Evolutionary conservation across 2,888 invertebrate species (phyloP), one percentile per base, ranked within the genome.

Genomic region (Tolmerus cingulatus): DNA sequence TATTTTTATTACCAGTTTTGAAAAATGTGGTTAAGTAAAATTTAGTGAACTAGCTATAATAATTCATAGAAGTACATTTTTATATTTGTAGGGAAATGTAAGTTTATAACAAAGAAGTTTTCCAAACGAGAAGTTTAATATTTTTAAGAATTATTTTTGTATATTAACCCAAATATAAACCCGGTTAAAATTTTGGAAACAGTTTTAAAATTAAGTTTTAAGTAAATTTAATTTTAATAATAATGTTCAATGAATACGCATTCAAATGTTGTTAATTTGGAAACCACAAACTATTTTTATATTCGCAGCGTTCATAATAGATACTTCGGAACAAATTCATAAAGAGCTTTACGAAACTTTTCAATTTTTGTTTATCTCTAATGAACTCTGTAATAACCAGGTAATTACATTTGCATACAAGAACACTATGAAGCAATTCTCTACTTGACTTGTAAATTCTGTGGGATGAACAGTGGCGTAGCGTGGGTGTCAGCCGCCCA

Each of bases 91-190:
- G 55, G 77, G 51, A 23, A 55, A 76, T 51, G 51, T 46, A 86
- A 86, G 77, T 77, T 77, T 86, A 34, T 51, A 86, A 43, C 43
- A 77, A 55, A 30, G 46, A 76, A 19, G 77, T 55, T 85, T 23
- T 85, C n/a, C 74, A 77, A 40, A 77, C 66, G 74, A 85, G 79
- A 82, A 86, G 86, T 81, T 82, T 85, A 30, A 82, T 78, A 82
- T 87, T 77, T 43, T 19, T 84, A 55, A 27, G 51, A 27, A 51
- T 46, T 79, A 79, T 79, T 79, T 79, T 79, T 79, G 51, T 46
- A 79, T 79, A n/a, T 77, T 78, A 81, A 55, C 12, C 27, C 51
- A 27, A 81, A 34, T 57, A 30, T 57, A 66, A 66, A 66, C 66
- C 66, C 19, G 66, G 27, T 23, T 23, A 66, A 7, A 66, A 66